These are phyloP conservation scores for Polyodon spathula DNA, from an alignment of 2,113 vertebrate species.

Conservation along the genomic window DNA sequence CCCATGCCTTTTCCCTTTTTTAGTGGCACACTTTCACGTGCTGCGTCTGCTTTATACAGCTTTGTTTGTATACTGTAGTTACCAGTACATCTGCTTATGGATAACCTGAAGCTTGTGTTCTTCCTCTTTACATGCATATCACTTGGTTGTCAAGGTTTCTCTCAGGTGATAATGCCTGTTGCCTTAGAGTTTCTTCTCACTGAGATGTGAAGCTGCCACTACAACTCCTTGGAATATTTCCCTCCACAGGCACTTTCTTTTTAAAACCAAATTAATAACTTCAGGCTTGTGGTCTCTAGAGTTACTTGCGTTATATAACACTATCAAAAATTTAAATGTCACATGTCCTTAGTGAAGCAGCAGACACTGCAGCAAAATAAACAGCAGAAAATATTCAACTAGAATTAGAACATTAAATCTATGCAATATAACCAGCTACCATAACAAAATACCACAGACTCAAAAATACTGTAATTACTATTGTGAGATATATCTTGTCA, in stretches of 20 bases:
- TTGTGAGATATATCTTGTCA: too few species aligned
- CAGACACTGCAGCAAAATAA: constrained; percentile 22
- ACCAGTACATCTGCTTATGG: too few species aligned
- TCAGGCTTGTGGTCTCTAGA: constrained; percentile 55
- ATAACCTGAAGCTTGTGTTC: not conserved
- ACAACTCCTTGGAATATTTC: constrained; percentile 43
- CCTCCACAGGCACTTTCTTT: constrained; percentile 49
- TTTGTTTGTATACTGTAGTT: too few species aligned
- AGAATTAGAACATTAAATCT: not conserved
- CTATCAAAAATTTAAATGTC: constrained; percentile 61
- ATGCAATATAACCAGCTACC: too few species aligned
- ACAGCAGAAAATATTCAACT: constrained; percentile 40
- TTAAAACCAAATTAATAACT: constrained; percentile 44
- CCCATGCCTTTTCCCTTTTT: too few species aligned
- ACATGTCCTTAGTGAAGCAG: constrained; percentile 47
- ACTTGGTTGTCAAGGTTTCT: constrained; percentile 39
- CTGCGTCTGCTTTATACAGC: too few species aligned
- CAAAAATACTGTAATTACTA: too few species aligned
- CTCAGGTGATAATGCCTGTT: constrained; percentile 38
- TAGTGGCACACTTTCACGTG: too few species aligned
- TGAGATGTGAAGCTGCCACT: constrained; percentile 46
- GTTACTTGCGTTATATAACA: constrained; percentile 54
- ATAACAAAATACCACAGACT: too few species aligned
- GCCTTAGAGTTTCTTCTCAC: constrained; percentile 51
- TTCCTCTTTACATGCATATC: constrained; percentile 42